Evolutionary conservation across 2,888 invertebrate species (phyloP).

Genomic region (Bruchidius siliquastri): DNA sequence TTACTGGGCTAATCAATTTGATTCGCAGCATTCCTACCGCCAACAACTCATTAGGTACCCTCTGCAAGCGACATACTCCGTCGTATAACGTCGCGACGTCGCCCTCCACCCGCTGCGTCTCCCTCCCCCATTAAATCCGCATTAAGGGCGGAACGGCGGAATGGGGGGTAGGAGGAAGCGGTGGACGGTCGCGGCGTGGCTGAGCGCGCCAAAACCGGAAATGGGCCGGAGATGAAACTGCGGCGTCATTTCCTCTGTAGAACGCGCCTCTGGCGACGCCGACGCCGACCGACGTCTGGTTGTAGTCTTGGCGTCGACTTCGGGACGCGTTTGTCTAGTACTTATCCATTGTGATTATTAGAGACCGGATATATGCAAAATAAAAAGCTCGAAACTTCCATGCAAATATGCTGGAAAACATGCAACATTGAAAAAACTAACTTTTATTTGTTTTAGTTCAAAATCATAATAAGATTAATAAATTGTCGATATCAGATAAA

Average conservation of each 20-base stretch:
- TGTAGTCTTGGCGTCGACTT: not conserved
- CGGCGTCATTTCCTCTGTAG: slow-evolving; percentile 48
- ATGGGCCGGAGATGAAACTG: slow-evolving; percentile 52
- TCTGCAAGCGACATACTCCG: not conserved
- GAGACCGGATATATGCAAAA: too few species aligned
- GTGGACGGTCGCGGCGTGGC: slow-evolving; percentile 11
- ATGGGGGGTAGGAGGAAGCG: not conserved
- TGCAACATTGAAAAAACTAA: too few species aligned
- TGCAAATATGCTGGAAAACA: too few species aligned
- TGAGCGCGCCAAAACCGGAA: slow-evolving; percentile 45
- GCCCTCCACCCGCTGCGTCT: not conserved
- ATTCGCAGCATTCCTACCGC: not conserved
- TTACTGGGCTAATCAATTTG: not conserved
- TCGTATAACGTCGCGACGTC: not conserved
- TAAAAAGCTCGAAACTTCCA: too few species aligned
- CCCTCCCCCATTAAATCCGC: slow-evolving; percentile 4
- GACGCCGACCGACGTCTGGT: slow-evolving; percentile 1
- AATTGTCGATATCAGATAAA: too few species aligned
- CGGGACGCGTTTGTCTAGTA: not conserved
- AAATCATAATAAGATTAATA: too few species aligned
- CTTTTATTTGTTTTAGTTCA: too few species aligned
- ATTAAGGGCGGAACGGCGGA: not conserved
- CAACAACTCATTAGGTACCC: not conserved
- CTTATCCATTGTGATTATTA: too few species aligned
- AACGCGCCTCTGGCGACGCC: slow-evolving; percentile 30